Evolutionary conservation across 2,797 vertebrate genomes (phyloP).

Genomic region (Anisognathus igniventris): DNA sequence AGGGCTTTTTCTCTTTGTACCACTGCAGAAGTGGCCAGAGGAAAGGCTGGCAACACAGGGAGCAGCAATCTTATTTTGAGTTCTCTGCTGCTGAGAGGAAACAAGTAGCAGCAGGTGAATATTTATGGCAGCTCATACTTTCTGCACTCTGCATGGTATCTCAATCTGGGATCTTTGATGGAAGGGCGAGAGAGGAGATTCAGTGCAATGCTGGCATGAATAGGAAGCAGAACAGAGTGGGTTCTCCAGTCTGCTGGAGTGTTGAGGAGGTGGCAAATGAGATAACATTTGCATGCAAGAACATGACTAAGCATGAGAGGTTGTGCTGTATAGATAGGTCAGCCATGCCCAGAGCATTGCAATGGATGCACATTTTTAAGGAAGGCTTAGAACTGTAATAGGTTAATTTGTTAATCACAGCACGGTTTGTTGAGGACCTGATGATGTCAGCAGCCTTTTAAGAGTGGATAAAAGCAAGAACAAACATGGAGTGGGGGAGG

Average conservation of each 20-base stretch:
- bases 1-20: not conserved
- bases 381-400: not conserved
- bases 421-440: not conserved
- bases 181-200: not conserved
- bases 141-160: not conserved
- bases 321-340: not conserved
- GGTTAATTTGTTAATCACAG: not conserved
- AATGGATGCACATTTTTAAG: not conserved
- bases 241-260: not conserved
- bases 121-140: not conserved
- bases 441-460: not conserved
- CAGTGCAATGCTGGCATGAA: no score
- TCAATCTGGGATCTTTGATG: not conserved
- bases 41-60: not conserved
- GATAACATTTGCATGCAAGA: not conserved
- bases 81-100: not conserved
- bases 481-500: fast-evolving
- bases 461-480: not conserved
- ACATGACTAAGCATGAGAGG: not conserved
- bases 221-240: not conserved
- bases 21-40: not conserved
- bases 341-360: no score
- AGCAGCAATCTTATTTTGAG: not conserved
- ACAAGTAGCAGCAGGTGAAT: not conserved
- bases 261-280: not conserved